These are phyloP conservation scores for Acanthococcus lagerstroemiae DNA, from an alignment of 2,888 invertebrate species.

Conservation along the genomic window DNA sequence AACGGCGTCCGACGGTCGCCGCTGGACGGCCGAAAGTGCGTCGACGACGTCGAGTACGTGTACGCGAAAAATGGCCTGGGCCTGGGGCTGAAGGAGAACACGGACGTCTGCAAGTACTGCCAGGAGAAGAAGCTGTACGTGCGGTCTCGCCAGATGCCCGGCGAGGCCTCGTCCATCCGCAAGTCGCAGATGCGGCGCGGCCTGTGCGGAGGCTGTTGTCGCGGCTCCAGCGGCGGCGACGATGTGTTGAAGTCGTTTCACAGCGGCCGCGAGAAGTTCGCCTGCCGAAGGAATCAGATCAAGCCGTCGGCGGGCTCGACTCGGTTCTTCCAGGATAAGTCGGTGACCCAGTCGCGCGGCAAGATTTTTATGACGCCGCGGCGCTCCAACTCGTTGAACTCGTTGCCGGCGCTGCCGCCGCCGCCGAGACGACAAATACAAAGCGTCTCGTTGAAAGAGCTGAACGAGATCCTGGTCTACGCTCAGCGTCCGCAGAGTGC, in stretches of 20 bases:
- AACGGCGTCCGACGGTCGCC: slow-evolving; percentile 1
- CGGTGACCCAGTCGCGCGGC: not conserved
- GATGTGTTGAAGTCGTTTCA: slow-evolving; percentile 18
- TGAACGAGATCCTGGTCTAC: slow-evolving; percentile 49
- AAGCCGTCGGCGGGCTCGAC: slow-evolving; percentile 21
- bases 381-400: slow-evolving; percentile 32
- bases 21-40: not conserved
- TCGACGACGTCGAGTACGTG: slow-evolving; percentile 15
- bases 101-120: slow-evolving; percentile 34
- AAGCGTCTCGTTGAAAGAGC: slow-evolving; percentile 46
- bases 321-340: not conserved
- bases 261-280: slow-evolving; percentile 32
- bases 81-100: slow-evolving; percentile 34
- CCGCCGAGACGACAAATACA: slow-evolving; percentile 46
- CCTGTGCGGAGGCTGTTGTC: not conserved
- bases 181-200: not conserved
- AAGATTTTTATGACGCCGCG: slow-evolving; percentile 25
- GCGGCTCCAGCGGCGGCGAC: not conserved
- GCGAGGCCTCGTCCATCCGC: too few species aligned
- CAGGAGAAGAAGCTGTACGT: slow-evolving; percentile 22
- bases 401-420: slow-evolving; percentile 44
- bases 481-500: slow-evolving; percentile 38
- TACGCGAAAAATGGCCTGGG: slow-evolving; percentile 34
- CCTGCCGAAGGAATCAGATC: slow-evolving; percentile 32
- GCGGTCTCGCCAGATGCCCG: not conserved